These are phyloP conservation scores for Sebastes nivosus DNA, from an alignment of 2,797 vertebrate species.

Conservation along the genomic window DNA sequence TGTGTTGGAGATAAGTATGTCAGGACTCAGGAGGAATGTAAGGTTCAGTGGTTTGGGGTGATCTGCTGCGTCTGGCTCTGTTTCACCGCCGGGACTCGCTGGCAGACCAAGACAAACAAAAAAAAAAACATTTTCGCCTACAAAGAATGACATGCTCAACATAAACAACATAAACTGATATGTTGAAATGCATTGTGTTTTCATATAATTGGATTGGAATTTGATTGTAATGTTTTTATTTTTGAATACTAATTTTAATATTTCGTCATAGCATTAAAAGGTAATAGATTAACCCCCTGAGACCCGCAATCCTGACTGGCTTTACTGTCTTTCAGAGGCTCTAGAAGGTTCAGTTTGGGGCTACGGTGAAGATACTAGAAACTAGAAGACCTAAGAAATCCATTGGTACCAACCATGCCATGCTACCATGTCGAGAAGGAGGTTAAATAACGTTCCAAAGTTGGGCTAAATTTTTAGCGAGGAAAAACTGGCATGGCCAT, in stretches of 20 bases:
- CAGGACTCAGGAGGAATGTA: conserved; percentile 65
- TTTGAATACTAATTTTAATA: neutral
- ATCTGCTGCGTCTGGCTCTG: conserved; percentile 51
- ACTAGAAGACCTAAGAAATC: too few relatives aligned
- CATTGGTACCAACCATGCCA: too few relatives aligned
- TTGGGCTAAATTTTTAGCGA: too few relatives aligned
- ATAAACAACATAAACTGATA: neutral
- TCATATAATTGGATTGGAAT: neutral
- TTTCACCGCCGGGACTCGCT: conserved; percentile 31
- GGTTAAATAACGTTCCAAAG: too few relatives aligned
- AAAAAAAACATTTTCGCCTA: neutral
- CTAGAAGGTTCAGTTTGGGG: too few relatives aligned
- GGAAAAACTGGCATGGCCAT: too few relatives aligned
- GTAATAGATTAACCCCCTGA: neutral
- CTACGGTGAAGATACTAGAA: too few relatives aligned
- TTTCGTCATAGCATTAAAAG: too few relatives aligned
- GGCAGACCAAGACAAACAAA: neutral
- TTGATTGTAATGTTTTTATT: neutral
- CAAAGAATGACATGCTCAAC: neutral
- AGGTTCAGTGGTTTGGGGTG: conserved; percentile 59
- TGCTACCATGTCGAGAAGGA: too few relatives aligned
- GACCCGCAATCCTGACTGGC: rapidly evolving
- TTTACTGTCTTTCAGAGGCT: too few relatives aligned
- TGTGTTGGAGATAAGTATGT: conserved; percentile 75
- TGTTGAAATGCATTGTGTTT: neutral